Evolutionary conservation across 2,113 vertebrate species (phyloP).

Genomic region (Pygoscelis antarcticus): DNA sequence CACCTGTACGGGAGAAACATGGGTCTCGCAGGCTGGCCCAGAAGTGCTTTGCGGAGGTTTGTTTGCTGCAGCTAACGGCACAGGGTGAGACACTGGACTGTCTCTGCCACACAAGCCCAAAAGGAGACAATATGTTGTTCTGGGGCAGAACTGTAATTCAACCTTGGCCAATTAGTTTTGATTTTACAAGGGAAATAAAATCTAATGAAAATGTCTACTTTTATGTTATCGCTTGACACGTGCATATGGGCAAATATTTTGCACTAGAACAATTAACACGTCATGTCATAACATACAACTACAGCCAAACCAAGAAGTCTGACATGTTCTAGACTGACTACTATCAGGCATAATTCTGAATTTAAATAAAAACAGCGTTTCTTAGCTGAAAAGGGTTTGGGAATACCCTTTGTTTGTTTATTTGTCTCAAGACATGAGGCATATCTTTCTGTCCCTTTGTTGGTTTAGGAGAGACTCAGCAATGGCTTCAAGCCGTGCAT

Average conservation of each 20-base stretch:
- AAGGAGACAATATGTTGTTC: neutral
- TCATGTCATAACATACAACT: neutral
- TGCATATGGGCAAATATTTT: neutral
- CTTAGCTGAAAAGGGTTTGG: neutral
- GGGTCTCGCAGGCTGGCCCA: neutral
- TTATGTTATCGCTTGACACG: neutral
- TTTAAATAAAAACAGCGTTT: neutral
- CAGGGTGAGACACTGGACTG: neutral
- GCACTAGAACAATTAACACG: neutral
- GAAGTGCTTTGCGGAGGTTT: neutral
- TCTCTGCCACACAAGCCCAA: fast-evolving
- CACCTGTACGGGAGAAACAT: neutral
- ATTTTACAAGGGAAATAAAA: neutral
- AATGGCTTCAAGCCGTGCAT: neutral
- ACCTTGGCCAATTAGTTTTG: neutral
- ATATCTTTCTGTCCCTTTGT: neutral
- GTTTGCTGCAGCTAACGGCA: neutral
- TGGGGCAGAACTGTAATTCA: neutral
- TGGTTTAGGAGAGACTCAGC: neutral
- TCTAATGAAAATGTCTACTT: neutral
- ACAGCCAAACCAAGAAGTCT: neutral
- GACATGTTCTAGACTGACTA: neutral
- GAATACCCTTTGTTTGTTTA: neutral
- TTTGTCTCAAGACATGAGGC: neutral
- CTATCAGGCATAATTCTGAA: neutral